Conservation (phyloP, 2,888 invertebrate genomes). For the Drosophila picticornis region DNA sequence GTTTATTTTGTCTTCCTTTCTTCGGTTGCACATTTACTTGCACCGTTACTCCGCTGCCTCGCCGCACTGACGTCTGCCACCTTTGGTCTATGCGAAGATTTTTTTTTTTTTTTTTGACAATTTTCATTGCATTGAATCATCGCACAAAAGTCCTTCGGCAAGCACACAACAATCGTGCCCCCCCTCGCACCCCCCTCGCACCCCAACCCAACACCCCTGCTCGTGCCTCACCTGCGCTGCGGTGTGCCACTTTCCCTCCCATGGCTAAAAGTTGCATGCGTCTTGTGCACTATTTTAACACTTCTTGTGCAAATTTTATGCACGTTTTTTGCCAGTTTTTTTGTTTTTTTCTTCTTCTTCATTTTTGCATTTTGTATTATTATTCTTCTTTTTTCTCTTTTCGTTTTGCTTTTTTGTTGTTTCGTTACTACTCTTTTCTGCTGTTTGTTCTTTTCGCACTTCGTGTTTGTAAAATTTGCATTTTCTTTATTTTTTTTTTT, state of each 20-base stretch:
- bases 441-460: conserved; percentile 32
- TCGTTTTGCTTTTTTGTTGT: conserved; percentile 7
- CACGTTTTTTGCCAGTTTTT: conserved; percentile 54
- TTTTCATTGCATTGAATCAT: conserved; percentile 62
- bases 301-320: conserved; percentile 78
- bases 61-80: neutral
- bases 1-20: conserved; percentile 36
- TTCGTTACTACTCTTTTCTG: neutral
- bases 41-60: conserved; percentile 23
- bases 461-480: conserved; percentile 57
- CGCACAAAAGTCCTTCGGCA: conserved; percentile 39
- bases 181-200: neutral
- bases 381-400: neutral
- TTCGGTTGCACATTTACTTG: conserved; percentile 31
- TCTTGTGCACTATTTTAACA: conserved; percentile 72
- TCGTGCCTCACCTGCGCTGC: neutral
- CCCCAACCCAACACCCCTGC: neutral
- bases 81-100: conserved; percentile 54
- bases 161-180: conserved; percentile 1
- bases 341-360: conserved; percentile 5
- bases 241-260: conserved; percentile 1
- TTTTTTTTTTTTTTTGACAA: conserved; percentile 75
- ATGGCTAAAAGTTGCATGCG: conserved; percentile 66
- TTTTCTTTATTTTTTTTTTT: conserved; percentile 14
- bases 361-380: conserved; percentile 6